phyloP scores from a whole-genome alignment of 2,797 vertebrate species.

The Myiotriccus ornatus region DNA sequence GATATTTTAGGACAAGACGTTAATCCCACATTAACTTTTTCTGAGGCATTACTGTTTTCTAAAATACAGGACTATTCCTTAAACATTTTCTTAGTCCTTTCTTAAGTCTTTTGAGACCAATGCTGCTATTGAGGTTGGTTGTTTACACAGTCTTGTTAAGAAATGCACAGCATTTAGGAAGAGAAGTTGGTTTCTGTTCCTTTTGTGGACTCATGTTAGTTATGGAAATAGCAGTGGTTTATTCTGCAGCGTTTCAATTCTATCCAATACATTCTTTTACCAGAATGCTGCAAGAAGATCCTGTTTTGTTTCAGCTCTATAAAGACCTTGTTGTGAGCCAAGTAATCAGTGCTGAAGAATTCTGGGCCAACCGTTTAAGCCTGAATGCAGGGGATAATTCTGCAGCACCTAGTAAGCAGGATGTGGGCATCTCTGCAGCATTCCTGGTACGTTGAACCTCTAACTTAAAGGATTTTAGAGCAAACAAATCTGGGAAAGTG shows the following conservation, averaged over 20 bases:
- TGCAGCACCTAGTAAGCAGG: conserved; percentile 85
- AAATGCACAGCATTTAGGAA: conserved; percentile 15
- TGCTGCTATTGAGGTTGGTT: not conserved
- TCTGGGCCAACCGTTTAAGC: conserved; percentile 95
- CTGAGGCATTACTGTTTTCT: not conserved
- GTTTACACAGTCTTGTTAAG: not conserved
- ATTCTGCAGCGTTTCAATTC: conserved; percentile 58
- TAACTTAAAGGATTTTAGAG: not conserved
- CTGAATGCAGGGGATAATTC: conserved; percentile 82
- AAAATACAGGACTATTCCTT: not conserved
- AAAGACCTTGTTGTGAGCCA: conserved; percentile 99
- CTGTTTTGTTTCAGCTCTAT: conserved; percentile 97
- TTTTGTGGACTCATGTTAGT: not conserved
- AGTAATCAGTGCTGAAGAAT: conserved; percentile 97
- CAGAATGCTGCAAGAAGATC: conserved; percentile 99
- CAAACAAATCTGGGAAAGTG: not conserved
- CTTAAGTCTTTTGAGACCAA: not conserved
- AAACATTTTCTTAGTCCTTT: not conserved
- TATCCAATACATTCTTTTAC: conserved; percentile 69
- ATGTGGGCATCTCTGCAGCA: conserved; percentile 97
- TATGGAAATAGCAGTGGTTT: conserved; percentile 39
- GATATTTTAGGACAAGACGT: not conserved
- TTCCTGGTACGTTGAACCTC: conserved; percentile 87
- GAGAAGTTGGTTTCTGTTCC: conserved; percentile 26
- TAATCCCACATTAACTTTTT: not conserved